Evolutionary conservation across 2,113 vertebrate species (phyloP), one percentile per base, ranked within the genome.

Genomic region (Aspidoscelis tigris): DNA sequence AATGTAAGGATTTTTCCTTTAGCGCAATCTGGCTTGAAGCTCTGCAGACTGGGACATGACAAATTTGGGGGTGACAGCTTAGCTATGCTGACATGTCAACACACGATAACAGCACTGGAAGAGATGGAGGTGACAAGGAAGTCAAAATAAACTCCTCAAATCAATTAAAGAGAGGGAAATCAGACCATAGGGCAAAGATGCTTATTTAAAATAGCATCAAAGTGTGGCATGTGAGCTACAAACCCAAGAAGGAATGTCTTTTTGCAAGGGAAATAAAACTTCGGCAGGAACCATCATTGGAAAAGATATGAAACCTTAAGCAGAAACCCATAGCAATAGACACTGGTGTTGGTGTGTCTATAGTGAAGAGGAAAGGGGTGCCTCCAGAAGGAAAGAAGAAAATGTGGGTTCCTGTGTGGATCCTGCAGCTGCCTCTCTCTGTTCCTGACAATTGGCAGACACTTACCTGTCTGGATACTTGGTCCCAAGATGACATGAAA

Each of bases 181-280:
- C 92, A 92, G 92, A 91, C 92, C 89, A 87, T 86, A 87, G 90
- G 87, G 87, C 90, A 84, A 93, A 93, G 91, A 94, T 90, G 90
- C 90, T 89, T 90, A 92, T 93, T 93, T 92, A 92, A 93, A 92
- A 91, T 89, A 92, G 93, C 80, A 84, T 88, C 90, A 89, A 86
- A 64, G 88, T 89, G 89, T 84, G 88, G 78, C 82, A 82, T 82
- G 88, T 87, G 80, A 82, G 86, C 84, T 88, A 88, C 85, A 88
- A 26, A 85, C 79, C 18, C 72, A 84, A n/a, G 16, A 33, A 10
- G 33, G 61, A 69, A 70, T 7, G 41, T 88, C 89, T 91, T 91
- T 88, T 85, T 89, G 93, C 66, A 86, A 91, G 88, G 86, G n/a
- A 55, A 86, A 88, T 84, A 39, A 88, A 87, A 85, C 89, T 87